Evolutionary conservation across 2,797 vertebrate genomes (phyloP), one percentile per base, ranked within the genome.

Genomic region (Meriones psammophilus): DNA sequence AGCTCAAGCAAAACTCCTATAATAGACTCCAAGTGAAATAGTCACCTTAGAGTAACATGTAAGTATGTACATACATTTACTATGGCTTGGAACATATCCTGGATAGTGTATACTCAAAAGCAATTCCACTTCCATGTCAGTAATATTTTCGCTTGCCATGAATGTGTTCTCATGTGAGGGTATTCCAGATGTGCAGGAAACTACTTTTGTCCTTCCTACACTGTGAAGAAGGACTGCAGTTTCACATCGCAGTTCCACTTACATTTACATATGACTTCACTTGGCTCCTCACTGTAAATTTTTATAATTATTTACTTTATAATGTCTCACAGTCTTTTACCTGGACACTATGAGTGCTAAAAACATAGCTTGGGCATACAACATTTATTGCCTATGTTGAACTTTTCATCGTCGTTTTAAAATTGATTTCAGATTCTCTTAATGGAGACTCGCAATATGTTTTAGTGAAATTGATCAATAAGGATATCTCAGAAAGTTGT

Each of bases 11-110:
- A 92, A 86, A 4, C 81, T 90, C 76, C 42, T 86, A 77, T 18
- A 95, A 88, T 92, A 83, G 79, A 62, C 91, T 92, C 30, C 46
- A 89, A 91, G 26, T 42, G 33, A 94, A 96, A 85, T 86, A 54
- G 0, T 88, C 84, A 94, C 33, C 5, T 73, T 92, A 54, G n/a
- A 94, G 33, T 60, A 87, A 73, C 62, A 42, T 26, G 36, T 76
- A 79, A 54, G 62, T 88, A 78, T 68, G 60, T 92, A 64, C 60
- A 73, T n/a, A n/a, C 46, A 2, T 80, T 89, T 91, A 56, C 90
- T 91, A 85, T 14, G 18, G 60, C 46, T 88, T 90, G 36, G 60
- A 69, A 66, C 90, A 30, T 79, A 85, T 85, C 18, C 2, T 89
- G 1, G 14, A 13, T 13, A 80, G 2, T 79, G 5, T 89, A 66